Percentiles rank a stretch among this genome's conserved stretches.
Conservation (phyloP, 1,140 invertebrate species). For the Lepidotrigona ventralis region DNA sequence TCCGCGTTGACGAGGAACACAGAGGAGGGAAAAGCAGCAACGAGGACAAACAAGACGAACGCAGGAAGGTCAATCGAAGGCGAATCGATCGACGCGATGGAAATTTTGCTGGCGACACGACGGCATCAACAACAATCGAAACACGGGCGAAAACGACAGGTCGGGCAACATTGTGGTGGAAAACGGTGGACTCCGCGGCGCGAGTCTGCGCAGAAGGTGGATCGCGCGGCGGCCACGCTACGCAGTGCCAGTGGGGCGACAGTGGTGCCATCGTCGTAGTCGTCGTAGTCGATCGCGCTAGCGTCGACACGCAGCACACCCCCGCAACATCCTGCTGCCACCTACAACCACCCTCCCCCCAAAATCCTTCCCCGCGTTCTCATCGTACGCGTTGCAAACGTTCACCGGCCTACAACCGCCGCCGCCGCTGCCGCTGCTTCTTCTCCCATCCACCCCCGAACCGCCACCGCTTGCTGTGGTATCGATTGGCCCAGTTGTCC, state of each 20-base stretch:
- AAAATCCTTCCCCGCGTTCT: neutral
- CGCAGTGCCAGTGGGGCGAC: slow-evolving; percentile 44
- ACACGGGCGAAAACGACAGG: slow-evolving; percentile 61
- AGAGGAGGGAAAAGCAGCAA: neutral
- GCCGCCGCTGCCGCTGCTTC: slow-evolving; percentile 35
- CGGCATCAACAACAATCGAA: slow-evolving; percentile 58
- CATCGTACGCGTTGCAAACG: slow-evolving; percentile 46
- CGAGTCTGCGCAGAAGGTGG: slow-evolving; percentile 63
- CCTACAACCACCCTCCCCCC: slow-evolving; percentile 14
- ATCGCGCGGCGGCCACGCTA: slow-evolving; percentile 54
- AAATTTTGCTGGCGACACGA: slow-evolving; percentile 18
- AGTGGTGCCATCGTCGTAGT: slow-evolving; percentile 58
- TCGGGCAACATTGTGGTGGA: slow-evolving; percentile 64
- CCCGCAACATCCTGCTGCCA: slow-evolving; percentile 51
- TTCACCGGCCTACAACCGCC: slow-evolving; percentile 45
- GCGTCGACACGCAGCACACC: slow-evolving; percentile 47
- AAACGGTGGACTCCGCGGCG: slow-evolving; percentile 42
- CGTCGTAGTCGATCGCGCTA: neutral
- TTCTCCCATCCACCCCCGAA: slow-evolving; percentile 37
- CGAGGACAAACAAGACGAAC: no score
- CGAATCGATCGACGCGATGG: slow-evolving; percentile 22
- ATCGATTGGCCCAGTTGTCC: slow-evolving; percentile 77
- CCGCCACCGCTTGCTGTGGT: slow-evolving; percentile 64
- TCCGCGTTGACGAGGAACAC: no score
- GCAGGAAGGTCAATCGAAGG: neutral